phyloP scores from a whole-genome alignment of 2,113 vertebrate genomes.

The Alces alces region DNA sequence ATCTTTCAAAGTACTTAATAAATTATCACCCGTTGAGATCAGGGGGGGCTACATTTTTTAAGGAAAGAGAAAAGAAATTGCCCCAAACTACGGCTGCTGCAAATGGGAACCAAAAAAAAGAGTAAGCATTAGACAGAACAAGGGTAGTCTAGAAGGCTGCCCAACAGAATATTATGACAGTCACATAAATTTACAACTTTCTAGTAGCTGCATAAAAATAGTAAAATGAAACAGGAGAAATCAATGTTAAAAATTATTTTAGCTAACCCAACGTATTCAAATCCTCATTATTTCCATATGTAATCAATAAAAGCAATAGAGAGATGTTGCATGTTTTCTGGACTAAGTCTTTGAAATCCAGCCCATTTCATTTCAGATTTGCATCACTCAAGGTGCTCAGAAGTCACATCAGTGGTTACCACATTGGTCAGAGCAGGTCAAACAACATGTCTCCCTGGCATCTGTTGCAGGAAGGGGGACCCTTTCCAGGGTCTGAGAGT shows the following conservation, averaged over 20 bases:
- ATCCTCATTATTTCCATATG: not conserved
- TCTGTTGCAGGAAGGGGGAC: not conserved
- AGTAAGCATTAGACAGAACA: not conserved
- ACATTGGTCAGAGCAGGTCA: not conserved
- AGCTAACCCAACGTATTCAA: not conserved
- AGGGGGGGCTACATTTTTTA: not conserved
- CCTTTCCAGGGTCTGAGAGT: not conserved
- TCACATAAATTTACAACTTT: not conserved
- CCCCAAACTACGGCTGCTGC: not conserved
- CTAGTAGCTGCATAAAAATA: not conserved
- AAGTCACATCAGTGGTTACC: not conserved
- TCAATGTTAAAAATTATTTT: not conserved
- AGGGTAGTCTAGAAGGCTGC: not conserved
- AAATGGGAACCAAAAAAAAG: not conserved
- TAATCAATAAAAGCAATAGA: not conserved
- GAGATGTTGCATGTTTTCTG: not conserved
- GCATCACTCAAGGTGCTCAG: not conserved
- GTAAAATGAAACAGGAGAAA: not conserved
- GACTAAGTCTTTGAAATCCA: not conserved
- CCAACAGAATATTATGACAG: not conserved
- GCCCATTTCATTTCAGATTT: not conserved
- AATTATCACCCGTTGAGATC: not conserved
- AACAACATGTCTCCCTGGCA: not conserved
- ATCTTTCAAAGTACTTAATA: not conserved
- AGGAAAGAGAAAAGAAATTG: not conserved